phyloP scores from a whole-genome alignment of 1,140 invertebrate genomes.

The Bombus picipes region DNA sequence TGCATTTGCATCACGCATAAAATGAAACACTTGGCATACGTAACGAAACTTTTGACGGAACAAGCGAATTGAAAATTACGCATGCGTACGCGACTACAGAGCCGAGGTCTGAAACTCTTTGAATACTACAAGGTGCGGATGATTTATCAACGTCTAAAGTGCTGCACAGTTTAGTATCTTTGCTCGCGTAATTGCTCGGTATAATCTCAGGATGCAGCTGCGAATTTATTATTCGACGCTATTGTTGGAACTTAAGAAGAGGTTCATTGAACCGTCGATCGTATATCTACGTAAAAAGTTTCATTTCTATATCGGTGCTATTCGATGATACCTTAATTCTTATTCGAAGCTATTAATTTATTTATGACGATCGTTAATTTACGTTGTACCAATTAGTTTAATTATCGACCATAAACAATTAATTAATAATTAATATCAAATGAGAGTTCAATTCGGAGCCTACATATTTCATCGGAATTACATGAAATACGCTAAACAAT shows the following conservation, averaged over 20 bases:
- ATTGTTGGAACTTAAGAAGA: background rate
- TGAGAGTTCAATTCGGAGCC: background rate
- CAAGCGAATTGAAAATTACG: constrained; percentile 25
- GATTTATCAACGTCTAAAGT: constrained; percentile 40
- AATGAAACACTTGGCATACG: background rate
- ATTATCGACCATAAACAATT: background rate
- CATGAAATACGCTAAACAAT: background rate
- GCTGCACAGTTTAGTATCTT: constrained; percentile 3
- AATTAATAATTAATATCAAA: background rate
- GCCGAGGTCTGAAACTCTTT: background rate
- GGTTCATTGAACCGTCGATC: background rate
- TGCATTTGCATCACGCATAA: background rate
- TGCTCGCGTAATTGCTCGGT: background rate
- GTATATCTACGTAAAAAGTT: background rate
- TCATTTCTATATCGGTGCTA: background rate
- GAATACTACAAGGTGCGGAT: constrained; percentile 20
- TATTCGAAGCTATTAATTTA: background rate
- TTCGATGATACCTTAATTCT: too few relatives aligned
- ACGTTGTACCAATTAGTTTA: background rate
- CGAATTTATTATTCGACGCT: background rate
- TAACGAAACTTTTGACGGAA: constrained; percentile 2
- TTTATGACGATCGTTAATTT: background rate
- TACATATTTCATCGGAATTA: background rate
- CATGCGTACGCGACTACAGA: background rate
- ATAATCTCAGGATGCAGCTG: background rate